Percentiles rank a stretch among this genome's conserved stretches.
Evolutionary conservation across 1,140 invertebrate genomes (phyloP).

Genomic region (Aplysia californica): DNA sequence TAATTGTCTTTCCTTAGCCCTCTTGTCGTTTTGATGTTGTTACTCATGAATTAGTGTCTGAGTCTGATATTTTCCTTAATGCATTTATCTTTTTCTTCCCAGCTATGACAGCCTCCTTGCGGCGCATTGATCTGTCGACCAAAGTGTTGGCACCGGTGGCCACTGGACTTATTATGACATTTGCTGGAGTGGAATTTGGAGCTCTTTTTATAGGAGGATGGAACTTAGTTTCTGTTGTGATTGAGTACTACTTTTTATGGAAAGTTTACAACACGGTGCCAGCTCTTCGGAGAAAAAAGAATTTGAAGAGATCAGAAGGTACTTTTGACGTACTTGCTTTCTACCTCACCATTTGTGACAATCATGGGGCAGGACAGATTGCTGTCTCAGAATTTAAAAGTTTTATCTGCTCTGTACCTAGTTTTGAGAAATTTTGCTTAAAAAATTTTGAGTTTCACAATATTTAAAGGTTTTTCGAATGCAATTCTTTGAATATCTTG

Average conservation of each 20-base stretch:
- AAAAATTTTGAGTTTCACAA: not conserved
- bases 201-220: slow-evolving; percentile 68
- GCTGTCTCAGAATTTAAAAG: not conserved
- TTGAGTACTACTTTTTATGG: slow-evolving; percentile 68
- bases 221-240: slow-evolving; percentile 68
- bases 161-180: slow-evolving; percentile 68
- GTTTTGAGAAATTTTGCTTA: not conserved
- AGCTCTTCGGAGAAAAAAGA: slow-evolving; percentile 42
- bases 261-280: slow-evolving; percentile 66
- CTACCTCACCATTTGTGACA: not conserved
- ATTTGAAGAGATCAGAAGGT: slow-evolving; percentile 19
- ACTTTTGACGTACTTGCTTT: not conserved
- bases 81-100: not conserved
- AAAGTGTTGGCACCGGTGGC: slow-evolving; percentile 69
- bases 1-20: no score
- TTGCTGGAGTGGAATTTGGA: slow-evolving; percentile 48
- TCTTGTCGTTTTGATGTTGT: no score
- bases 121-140: slow-evolving; percentile 69
- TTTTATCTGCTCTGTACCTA: not conserved
- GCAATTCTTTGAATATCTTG: not conserved
- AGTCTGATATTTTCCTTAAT: not conserved
- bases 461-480: not conserved
- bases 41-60: no score
- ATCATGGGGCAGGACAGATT: not conserved
- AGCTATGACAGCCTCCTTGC: slow-evolving; percentile 49